phyloP scores from a whole-genome alignment of 2,797 vertebrate species.

The Linurgus olivaceus region DNA sequence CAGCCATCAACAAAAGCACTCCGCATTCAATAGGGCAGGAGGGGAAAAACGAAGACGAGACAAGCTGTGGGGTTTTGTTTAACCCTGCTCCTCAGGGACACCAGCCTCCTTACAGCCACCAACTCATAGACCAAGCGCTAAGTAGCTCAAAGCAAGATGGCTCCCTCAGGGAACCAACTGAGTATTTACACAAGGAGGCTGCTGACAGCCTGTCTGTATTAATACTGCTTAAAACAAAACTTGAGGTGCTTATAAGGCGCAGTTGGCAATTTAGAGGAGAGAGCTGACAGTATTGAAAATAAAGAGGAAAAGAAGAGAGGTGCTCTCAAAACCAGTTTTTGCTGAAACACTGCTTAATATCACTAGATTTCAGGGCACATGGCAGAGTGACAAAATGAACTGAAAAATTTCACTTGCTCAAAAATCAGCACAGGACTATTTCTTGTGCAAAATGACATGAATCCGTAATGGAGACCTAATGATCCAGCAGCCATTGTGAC shows the following conservation, averaged over 20 bases:
- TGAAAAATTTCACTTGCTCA: background rate
- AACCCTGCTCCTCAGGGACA: constrained; percentile 5
- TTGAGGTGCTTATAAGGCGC: background rate
- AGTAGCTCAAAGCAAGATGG: constrained; percentile 33
- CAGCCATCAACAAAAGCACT: background rate
- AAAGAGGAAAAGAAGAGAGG: background rate
- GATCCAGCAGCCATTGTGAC: background rate
- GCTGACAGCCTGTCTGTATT: constrained; percentile 26
- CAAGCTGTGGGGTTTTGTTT: background rate
- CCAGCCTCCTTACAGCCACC: background rate
- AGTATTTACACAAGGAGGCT: background rate
- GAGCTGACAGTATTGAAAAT: background rate
- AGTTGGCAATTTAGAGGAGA: constrained; percentile 14
- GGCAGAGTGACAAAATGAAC: background rate
- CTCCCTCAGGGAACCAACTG: background rate
- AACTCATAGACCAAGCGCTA: constrained; percentile 14
- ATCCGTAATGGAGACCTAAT: background rate
- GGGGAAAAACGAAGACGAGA: background rate
- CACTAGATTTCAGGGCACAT: background rate
- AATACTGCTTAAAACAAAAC: constrained; percentile 38
- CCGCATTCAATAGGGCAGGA: background rate
- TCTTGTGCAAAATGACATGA: background rate
- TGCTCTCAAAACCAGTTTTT: background rate
- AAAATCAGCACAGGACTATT: background rate
- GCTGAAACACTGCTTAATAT: background rate